Percentiles rank a stretch among this genome's conserved stretches.
These are phyloP conservation scores for Athripsodes cinereus DNA, from an alignment of 2,888 invertebrate species.

Conservation along the genomic window DNA sequence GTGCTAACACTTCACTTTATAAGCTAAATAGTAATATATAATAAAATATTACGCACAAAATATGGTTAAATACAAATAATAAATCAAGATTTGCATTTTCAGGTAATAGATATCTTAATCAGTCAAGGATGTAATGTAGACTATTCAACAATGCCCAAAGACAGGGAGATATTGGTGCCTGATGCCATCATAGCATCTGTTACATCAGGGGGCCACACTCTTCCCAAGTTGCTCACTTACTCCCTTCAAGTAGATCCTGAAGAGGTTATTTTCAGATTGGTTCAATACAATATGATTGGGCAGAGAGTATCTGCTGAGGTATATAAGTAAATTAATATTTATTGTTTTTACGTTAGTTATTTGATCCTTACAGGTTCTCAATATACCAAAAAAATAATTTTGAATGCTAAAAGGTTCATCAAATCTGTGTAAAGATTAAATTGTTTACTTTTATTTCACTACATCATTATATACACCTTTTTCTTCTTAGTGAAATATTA, in stretches of 20 bases:
- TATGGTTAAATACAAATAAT: background rate
- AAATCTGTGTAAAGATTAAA: too few relatives aligned
- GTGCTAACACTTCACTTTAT: too few relatives aligned
- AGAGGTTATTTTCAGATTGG: conserved; percentile 31
- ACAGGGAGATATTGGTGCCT: conserved; percentile 32
- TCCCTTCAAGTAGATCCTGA: conserved; percentile 42
- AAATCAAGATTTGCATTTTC: conserved; percentile 27
- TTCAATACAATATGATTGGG: conserved; percentile 22
- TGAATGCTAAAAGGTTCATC: too few relatives aligned
- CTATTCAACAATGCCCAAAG: conserved; percentile 35
- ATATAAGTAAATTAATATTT: too few relatives aligned
- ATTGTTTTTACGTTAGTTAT: too few relatives aligned
- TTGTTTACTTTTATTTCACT: too few relatives aligned
- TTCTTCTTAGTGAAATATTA: too few relatives aligned
- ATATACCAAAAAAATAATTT: too few relatives aligned
- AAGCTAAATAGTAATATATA: too few relatives aligned
- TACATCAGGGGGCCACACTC: conserved; percentile 35
- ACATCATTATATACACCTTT: too few relatives aligned
- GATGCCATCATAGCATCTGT: conserved; percentile 43
- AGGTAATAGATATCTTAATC: conserved; percentile 42
- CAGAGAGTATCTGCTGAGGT: conserved; percentile 23
- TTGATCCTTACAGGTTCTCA: too few relatives aligned
- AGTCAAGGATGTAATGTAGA: conserved; percentile 44
- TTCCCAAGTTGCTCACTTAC: conserved; percentile 38
- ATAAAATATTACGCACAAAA: too few relatives aligned